Evolutionary conservation across 2,113 vertebrate species (phyloP).

Genomic region (Hippocampus abdominalis): DNA sequence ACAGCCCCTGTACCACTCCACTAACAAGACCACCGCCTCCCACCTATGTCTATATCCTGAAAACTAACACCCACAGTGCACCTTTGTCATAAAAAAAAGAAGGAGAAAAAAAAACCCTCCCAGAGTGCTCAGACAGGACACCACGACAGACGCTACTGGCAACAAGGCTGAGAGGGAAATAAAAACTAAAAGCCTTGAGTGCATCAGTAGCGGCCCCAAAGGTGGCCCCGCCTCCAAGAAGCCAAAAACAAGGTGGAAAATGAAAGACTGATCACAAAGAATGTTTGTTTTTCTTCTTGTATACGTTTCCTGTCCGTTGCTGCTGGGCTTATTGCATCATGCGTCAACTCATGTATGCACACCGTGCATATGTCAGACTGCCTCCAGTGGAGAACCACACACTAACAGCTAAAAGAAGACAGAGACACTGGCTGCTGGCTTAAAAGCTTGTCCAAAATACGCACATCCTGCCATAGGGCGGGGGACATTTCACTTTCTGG

Average conservation of each 20-base stretch:
- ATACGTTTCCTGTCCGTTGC: slow-evolving; percentile 21
- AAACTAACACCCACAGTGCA: slow-evolving; percentile 41
- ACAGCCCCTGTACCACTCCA: slow-evolving; percentile 37
- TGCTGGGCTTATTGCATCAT: slow-evolving; percentile 52
- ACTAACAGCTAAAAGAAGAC: slow-evolving; percentile 39
- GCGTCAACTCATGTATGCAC: slow-evolving; percentile 85
- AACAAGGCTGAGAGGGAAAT: slow-evolving; percentile 78
- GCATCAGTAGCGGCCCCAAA: slow-evolving; percentile 52
- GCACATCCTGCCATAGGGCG: background rate
- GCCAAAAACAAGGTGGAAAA: slow-evolving; percentile 41
- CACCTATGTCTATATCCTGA: slow-evolving; percentile 17
- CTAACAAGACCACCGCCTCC: slow-evolving; percentile 33
- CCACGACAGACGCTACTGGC: slow-evolving; percentile 9
- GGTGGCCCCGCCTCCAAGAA: slow-evolving; percentile 20
- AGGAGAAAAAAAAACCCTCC: slow-evolving; percentile 40
- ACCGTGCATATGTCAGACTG: slow-evolving; percentile 75
- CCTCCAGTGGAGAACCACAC: slow-evolving; percentile 51
- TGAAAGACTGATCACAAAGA: slow-evolving; percentile 38
- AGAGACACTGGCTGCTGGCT: slow-evolving; percentile 33
- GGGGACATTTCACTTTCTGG: slow-evolving; percentile 3
- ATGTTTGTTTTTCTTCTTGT: slow-evolving; percentile 11
- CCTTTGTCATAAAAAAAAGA: slow-evolving; percentile 47
- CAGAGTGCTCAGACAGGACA: slow-evolving; percentile 28
- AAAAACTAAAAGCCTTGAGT: slow-evolving; percentile 84
- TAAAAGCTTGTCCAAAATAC: slow-evolving; percentile 7